A percentile compares a stretch with the other conserved stretches of the same genome.
Evolutionary conservation across 2,888 invertebrate genomes (phyloP).

Genomic region (Stratiomys singularior): DNA sequence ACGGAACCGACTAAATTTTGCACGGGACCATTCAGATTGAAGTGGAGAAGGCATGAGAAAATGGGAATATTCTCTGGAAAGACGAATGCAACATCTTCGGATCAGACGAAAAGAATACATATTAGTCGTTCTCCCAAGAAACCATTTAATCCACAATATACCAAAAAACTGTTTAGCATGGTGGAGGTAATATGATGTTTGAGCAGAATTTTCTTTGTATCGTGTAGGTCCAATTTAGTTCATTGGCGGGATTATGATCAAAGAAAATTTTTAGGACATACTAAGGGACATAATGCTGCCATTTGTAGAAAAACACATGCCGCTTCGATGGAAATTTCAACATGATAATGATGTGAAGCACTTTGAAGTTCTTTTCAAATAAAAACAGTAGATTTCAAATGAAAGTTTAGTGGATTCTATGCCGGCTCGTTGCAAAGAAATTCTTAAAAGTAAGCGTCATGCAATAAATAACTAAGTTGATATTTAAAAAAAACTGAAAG

Average conservation of each 20-base stretch:
- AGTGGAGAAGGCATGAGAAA: constrained; percentile 14
- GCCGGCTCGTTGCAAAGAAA: no score
- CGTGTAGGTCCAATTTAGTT: background rate
- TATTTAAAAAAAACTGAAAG: background rate
- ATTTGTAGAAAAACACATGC: no score
- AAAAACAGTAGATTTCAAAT: constrained; percentile 18
- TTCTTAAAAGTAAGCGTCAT: constrained; percentile 15
- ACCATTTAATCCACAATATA: no score
- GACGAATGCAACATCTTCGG: constrained; percentile 20
- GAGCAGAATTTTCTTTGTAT: background rate
- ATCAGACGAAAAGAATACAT: constrained; percentile 8
- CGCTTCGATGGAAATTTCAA: no score
- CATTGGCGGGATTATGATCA: constrained; percentile 13
- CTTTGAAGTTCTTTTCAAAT: no score
- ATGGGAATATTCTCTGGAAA: constrained; percentile 1
- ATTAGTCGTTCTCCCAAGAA: constrained; percentile 8
- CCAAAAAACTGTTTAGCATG: constrained; percentile 19
- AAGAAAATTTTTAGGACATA: no score
- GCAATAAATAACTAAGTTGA: constrained; percentile 26
- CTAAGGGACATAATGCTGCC: no score
- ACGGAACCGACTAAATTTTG: constrained; percentile 5
- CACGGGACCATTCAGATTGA: constrained; percentile 1
- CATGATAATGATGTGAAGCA: no score
- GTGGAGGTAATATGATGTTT: constrained; percentile 7
- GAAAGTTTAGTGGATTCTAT: constrained; percentile 27